A percentile compares a stretch with the other conserved stretches of the same genome.
These are phyloP conservation scores for Coelopa pilipes DNA, from an alignment of 2,888 invertebrate genomes.

Conservation along the genomic window DNA sequence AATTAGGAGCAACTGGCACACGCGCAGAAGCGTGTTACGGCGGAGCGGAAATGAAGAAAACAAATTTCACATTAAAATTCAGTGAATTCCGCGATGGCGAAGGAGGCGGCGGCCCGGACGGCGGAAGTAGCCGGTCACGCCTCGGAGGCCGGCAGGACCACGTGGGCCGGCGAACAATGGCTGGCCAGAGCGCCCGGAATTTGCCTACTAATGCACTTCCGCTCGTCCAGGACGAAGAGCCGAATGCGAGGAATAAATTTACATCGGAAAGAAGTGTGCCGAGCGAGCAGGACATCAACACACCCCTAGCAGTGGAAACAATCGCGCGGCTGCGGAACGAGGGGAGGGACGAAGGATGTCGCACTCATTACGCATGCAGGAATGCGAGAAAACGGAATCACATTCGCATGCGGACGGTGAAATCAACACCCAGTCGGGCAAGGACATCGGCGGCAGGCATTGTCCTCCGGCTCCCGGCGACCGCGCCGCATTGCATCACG, in stretches of 20 bases:
- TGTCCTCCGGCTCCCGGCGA: background rate
- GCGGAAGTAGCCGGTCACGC: constrained; percentile 60
- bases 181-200: constrained; percentile 31
- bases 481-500: background rate
- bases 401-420: constrained; percentile 22
- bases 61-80: constrained; percentile 27
- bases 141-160: constrained; percentile 52
- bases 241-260: no score
- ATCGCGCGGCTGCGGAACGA: background rate
- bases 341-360: constrained; percentile 13
- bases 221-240: constrained; percentile 1
- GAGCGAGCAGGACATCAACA: constrained; percentile 34
- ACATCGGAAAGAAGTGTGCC: background rate
- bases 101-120: constrained; percentile 5
- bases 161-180: constrained; percentile 43
- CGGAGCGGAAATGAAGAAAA: constrained; percentile 26
- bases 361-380: constrained; percentile 20
- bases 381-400: constrained; percentile 7
- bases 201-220: constrained; percentile 43
- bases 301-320: constrained; percentile 33
- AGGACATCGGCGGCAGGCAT: constrained; percentile 18
- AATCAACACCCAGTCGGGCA: constrained; percentile 35
- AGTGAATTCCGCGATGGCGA: background rate
- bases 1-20: constrained; percentile 2
- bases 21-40: constrained; percentile 32